Conservation (phyloP, 2,113 vertebrate genomes). For the Nycticorax nycticorax region DNA sequence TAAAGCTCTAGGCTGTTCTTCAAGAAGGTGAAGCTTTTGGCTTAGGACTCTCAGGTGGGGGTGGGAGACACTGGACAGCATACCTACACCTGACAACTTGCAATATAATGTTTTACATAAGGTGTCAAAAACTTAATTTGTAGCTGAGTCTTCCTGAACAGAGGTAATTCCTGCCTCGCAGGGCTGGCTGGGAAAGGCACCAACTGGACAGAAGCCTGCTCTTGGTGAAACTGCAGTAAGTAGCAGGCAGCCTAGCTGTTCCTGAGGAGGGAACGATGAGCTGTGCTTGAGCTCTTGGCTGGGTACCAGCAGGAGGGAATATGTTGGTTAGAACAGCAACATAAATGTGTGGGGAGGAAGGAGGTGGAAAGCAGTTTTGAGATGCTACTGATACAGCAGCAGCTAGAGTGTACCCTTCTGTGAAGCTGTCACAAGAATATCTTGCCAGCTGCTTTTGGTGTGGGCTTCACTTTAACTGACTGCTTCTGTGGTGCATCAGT, state of each 20-base stretch:
- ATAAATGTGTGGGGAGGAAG: neutral
- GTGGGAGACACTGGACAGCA: neutral
- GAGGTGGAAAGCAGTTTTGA: slow-evolving; percentile 24
- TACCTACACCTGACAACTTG: neutral
- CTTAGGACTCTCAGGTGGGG: neutral
- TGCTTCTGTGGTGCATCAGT: neutral
- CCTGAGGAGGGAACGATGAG: neutral
- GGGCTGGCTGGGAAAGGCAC: neutral
- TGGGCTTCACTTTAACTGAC: neutral
- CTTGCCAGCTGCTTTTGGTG: slow-evolving; percentile 5
- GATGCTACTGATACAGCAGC: neutral
- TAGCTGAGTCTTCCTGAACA: neutral
- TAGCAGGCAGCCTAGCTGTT: neutral
- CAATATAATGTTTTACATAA: neutral
- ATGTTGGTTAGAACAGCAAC: neutral
- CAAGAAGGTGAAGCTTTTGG: neutral
- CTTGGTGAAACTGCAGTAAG: neutral
- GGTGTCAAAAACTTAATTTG: neutral
- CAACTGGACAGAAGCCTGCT: neutral
- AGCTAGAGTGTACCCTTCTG: neutral
- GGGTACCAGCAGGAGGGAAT: neutral
- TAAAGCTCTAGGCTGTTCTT: neutral
- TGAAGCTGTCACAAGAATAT: neutral
- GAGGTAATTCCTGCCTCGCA: neutral
- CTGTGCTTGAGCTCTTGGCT: slow-evolving; percentile 21